Percentiles rank a stretch among this genome's conserved stretches.
Conservation (phyloP, 2,797 vertebrate species). For the Micropoecilia bifurca region DNA sequence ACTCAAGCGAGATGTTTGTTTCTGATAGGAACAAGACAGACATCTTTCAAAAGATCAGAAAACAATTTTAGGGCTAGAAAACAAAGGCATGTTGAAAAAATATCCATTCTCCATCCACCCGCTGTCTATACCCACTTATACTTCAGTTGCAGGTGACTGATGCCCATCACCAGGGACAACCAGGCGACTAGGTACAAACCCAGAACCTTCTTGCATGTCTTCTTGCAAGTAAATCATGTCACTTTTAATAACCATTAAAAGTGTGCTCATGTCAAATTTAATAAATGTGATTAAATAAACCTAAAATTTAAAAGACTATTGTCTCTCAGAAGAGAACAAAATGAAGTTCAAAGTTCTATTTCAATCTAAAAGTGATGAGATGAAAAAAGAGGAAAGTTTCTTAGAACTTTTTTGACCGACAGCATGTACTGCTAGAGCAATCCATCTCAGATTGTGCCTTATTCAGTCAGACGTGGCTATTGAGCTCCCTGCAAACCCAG, state of each 20-base stretch:
- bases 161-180: too few relatives aligned
- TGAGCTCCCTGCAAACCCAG: not conserved
- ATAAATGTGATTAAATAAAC: not conserved
- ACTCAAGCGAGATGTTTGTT: not conserved
- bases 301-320: not conserved
- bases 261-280: not conserved
- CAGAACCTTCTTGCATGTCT: not conserved
- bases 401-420: not conserved
- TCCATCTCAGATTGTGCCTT: not conserved
- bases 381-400: not conserved
- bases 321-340: not conserved
- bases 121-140: too few relatives aligned
- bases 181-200: not conserved
- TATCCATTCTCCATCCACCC: too few relatives aligned
- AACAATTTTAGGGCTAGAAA: too few relatives aligned
- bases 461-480: not conserved
- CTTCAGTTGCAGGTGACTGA: too few relatives aligned
- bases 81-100: too few relatives aligned
- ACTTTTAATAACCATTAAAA: not conserved
- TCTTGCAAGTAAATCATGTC: not conserved
- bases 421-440: not conserved
- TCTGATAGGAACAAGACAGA: not conserved
- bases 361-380: not conserved
- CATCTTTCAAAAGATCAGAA: too few relatives aligned
- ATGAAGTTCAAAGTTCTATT: not conserved